These are phyloP conservation scores for Paguma larvata DNA, from an alignment of 2,797 vertebrate species.

Conservation along the genomic window DNA sequence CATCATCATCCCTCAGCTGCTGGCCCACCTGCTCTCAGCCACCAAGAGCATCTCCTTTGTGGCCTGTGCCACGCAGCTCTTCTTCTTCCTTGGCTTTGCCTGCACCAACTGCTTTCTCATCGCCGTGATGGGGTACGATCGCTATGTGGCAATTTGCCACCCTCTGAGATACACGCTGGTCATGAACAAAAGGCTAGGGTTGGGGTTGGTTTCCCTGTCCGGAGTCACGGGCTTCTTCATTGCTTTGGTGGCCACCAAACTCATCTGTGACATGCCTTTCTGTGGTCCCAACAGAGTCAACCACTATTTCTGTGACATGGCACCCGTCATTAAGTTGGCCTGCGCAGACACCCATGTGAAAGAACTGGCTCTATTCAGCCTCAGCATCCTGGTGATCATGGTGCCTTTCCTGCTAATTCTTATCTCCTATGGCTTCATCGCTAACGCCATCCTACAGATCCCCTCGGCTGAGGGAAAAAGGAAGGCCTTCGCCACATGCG, in stretches of 20 bases:
- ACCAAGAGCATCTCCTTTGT: slow-evolving; percentile 66
- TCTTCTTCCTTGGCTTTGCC: slow-evolving; percentile 75
- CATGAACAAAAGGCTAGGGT: slow-evolving; percentile 69
- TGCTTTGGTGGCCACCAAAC: slow-evolving; percentile 68
- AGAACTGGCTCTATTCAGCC: slow-evolving; percentile 66
- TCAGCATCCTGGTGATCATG: slow-evolving; percentile 71
- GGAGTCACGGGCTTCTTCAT: slow-evolving; percentile 62
- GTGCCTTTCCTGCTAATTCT: slow-evolving; percentile 73
- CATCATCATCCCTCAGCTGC: slow-evolving; percentile 73
- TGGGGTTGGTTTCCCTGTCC: slow-evolving; percentile 57
- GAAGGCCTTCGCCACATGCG: slow-evolving; percentile 81
- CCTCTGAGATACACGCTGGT: slow-evolving; percentile 67
- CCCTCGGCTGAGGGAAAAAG: slow-evolving; percentile 70
- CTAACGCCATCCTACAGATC: slow-evolving; percentile 77
- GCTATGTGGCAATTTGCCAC: slow-evolving; percentile 71
- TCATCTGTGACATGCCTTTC: slow-evolving; percentile 70
- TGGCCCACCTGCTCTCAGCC: slow-evolving; percentile 64
- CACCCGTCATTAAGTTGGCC: slow-evolving; percentile 74
- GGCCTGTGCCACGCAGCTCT: slow-evolving; percentile 69
- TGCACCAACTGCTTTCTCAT: slow-evolving; percentile 78
- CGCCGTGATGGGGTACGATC: slow-evolving; percentile 67
- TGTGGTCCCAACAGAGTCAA: slow-evolving; percentile 75
- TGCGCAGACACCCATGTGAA: slow-evolving; percentile 69
- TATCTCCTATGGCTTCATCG: slow-evolving; percentile 80
- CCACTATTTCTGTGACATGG: slow-evolving; percentile 82